phyloP scores from a whole-genome alignment of 2,888 invertebrate species.

The Erebia epiphron region DNA sequence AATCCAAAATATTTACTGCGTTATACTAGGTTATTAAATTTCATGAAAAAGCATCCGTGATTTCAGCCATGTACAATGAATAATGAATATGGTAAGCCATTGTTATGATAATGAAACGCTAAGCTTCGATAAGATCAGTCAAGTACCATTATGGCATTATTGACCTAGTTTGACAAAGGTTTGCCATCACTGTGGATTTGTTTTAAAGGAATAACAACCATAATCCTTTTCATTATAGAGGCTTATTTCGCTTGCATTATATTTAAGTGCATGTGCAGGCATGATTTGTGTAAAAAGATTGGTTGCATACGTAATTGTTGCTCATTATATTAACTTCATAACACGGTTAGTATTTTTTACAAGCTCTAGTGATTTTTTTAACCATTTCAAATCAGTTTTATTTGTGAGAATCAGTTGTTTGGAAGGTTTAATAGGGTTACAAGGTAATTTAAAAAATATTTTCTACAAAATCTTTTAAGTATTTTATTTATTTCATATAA shows the following conservation, averaged over 20 bases:
- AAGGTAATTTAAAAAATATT: neutral
- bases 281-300: slow-evolving; percentile 4
- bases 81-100: slow-evolving; percentile 12
- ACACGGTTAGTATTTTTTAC: slow-evolving; percentile 1
- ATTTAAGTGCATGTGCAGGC: neutral
- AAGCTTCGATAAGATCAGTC: slow-evolving; percentile 29
- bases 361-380: neutral
- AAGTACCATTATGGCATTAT: slow-evolving; percentile 10
- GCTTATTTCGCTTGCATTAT: neutral
- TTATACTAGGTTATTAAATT: neutral
- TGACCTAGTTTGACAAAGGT: slow-evolving; percentile 6
- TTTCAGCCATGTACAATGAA: neutral
- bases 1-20: too few relatives aligned
- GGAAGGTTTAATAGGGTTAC: neutral
- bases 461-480: too few relatives aligned
- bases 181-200: neutral
- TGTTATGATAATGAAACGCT: slow-evolving; percentile 26
- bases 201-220: neutral
- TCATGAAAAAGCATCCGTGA: neutral
- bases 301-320: neutral
- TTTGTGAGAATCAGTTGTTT: neutral
- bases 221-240: neutral
- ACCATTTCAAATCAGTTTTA: neutral
- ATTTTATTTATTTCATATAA: too few relatives aligned
- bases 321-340: neutral